Evolutionary conservation across 2,797 vertebrate species (phyloP).

Genomic region (Gobio occitaniae): DNA sequence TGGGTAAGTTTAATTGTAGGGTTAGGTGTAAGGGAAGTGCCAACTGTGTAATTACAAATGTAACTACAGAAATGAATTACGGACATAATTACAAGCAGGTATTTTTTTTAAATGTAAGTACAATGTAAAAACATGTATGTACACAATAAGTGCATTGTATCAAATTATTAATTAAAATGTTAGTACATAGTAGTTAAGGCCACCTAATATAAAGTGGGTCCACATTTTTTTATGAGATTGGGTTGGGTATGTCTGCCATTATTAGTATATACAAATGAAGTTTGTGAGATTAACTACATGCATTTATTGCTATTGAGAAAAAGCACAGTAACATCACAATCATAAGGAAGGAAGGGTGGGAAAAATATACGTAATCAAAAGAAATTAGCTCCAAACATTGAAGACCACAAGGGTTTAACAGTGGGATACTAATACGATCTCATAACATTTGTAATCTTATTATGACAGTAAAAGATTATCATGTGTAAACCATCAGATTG

Average conservation of each 20-base stretch:
- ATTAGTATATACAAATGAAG: background rate
- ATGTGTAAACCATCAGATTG: background rate
- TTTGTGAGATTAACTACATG: background rate
- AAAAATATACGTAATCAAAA: background rate
- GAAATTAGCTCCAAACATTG: background rate
- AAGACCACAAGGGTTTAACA: background rate
- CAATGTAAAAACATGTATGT: no score
- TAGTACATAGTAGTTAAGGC: no score
- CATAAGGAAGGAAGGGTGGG: background rate
- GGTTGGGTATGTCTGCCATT: background rate
- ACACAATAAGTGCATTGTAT: no score
- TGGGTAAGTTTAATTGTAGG: no score
- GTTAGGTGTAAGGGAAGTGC: no score
- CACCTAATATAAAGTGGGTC: no score
- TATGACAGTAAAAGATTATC: background rate
- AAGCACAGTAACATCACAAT: background rate
- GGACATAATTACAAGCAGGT: no score
- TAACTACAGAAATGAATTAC: no score
- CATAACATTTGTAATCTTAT: constrained; percentile 1
- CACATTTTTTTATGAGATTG: no score
- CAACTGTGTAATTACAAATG: no score
- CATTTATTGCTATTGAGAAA: constrained; percentile 11
- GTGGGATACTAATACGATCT: background rate
- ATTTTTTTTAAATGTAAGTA: no score
- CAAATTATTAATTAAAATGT: no score